Percentiles rank a stretch among this genome's conserved stretches.
phyloP scores from a whole-genome alignment of 1,140 invertebrate species.

The Maniola jurtina region DNA sequence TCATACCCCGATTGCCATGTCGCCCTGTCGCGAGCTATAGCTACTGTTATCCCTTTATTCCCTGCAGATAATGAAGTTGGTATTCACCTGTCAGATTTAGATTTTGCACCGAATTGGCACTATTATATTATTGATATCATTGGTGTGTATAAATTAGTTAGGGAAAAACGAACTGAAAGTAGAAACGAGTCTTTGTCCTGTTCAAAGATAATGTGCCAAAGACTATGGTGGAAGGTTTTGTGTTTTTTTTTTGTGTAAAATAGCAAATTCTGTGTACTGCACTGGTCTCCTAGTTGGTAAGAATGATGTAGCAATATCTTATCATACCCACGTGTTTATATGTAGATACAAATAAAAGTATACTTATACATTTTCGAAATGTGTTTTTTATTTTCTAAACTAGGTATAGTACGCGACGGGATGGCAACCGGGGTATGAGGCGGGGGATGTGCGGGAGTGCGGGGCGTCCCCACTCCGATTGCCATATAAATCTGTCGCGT shows the following conservation, averaged over 20 bases:
- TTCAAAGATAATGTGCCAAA: slow-evolving; percentile 77
- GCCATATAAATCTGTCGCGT: no score
- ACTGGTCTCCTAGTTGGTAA: slow-evolving; percentile 68
- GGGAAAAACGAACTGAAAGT: slow-evolving; percentile 58
- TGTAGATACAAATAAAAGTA: slow-evolving; percentile 74
- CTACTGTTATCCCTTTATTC: no score
- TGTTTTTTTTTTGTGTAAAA: slow-evolving; percentile 47
- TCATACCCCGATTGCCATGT: no score
- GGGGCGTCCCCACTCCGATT: no score
- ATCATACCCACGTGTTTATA: slow-evolving; percentile 72
- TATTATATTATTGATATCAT: slow-evolving; percentile 10
- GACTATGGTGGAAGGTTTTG: slow-evolving; percentile 66
- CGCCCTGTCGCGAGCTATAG: no score
- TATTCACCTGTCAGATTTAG: no score
- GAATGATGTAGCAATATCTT: slow-evolving; percentile 66
- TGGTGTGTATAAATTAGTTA: slow-evolving; percentile 53
- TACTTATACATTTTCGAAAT: slow-evolving; percentile 63
- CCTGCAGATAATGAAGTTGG: no score
- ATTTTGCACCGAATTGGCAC: not conserved
- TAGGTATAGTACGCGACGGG: not conserved
- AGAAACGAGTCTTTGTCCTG: slow-evolving; percentile 69
- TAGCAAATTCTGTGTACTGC: slow-evolving; percentile 56
- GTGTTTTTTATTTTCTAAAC: slow-evolving; percentile 38
- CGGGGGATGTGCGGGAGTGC: no score
- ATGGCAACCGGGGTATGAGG: no score